Evolutionary conservation across 2,888 invertebrate genomes (phyloP), one percentile per base, ranked within the genome.

Genomic region (Zygaena filipendulae): DNA sequence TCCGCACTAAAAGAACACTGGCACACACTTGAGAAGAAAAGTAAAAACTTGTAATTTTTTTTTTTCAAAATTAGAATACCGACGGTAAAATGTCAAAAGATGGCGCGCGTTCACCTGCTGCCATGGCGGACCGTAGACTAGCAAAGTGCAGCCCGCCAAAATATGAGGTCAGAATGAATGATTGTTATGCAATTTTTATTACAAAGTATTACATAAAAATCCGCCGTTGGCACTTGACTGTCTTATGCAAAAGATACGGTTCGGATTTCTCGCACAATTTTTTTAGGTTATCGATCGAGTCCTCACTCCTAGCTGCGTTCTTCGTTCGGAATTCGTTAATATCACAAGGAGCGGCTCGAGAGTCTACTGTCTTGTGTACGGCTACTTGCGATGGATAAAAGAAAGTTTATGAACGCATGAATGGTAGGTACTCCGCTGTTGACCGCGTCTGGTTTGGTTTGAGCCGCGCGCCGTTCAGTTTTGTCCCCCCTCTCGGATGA

Each of bases 151-250:
- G 64, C 56, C 52, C 51, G 52, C 61, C 63, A 67, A 74, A 71
- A 66, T 71, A 64, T 69, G 70, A 70, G 72, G 71, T 60, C 71
- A 58, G 57, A 69, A 62, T 62, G 58, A 69, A 62, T 62, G 58
- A 56, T 52, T 41, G 49, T 74, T 72, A 59, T 59, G 55, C 56
- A 72, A 75, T 51, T 24, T 56, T 64, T 61, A 63, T 74, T 70
- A 67, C 71, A 59, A 56, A 51, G 57, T 64, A 66, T 75, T 75
- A 72, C 66, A 72, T 72, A 72, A 75, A 74, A 69, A 67, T 59
- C n/a, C 43, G 67, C 69, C 63, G 61, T 41, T 54, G 60, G 70
- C 59, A 52, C 53, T 52, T 39, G 38, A 30, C 40, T 42, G 42
- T 40, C 38, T 60, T 62, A 59, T 59, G 62, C 59, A 60, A 62